phyloP scores from a whole-genome alignment of 2,888 invertebrate species.

The Vesta saturnalis region DNA sequence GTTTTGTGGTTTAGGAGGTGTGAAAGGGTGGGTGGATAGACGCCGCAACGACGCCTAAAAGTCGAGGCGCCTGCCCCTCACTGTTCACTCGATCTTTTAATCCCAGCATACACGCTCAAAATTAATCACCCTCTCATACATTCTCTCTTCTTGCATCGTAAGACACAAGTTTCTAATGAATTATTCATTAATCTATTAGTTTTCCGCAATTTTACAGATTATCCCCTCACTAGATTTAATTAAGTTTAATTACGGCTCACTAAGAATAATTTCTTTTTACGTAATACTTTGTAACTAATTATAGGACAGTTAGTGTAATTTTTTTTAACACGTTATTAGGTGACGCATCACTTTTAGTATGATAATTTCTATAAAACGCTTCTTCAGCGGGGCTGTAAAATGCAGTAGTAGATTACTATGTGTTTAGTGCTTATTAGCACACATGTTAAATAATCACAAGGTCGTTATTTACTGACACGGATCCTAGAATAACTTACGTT shows the following conservation, averaged over 20 bases:
- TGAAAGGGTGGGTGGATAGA: slow-evolving; percentile 50
- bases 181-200: slow-evolving; percentile 60
- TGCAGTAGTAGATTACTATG: background rate
- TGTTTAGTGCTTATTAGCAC: too few species aligned
- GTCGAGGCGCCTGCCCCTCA: slow-evolving; percentile 61
- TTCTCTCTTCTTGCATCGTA: slow-evolving; percentile 50
- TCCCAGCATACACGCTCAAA: slow-evolving; percentile 62
- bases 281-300: too few species aligned
- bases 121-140: slow-evolving; percentile 60
- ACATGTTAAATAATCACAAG: too few species aligned
- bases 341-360: too few species aligned
- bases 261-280: too few species aligned
- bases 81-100: slow-evolving; percentile 63
- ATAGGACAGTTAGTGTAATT: too few species aligned
- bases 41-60: slow-evolving; percentile 59
- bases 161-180: slow-evolving; percentile 56
- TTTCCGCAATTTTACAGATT: slow-evolving; percentile 55
- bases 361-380: too few species aligned
- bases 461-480: too few species aligned
- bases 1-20: slow-evolving; percentile 52
- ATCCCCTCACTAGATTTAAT: slow-evolving; percentile 1
- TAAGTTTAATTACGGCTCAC: background rate
- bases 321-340: too few species aligned
- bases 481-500: too few species aligned
- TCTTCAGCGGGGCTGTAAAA: slow-evolving; percentile 1